These are phyloP conservation scores for Perodicticus potto DNA, from an alignment of 2,797 vertebrate species.

Conservation along the genomic window DNA sequence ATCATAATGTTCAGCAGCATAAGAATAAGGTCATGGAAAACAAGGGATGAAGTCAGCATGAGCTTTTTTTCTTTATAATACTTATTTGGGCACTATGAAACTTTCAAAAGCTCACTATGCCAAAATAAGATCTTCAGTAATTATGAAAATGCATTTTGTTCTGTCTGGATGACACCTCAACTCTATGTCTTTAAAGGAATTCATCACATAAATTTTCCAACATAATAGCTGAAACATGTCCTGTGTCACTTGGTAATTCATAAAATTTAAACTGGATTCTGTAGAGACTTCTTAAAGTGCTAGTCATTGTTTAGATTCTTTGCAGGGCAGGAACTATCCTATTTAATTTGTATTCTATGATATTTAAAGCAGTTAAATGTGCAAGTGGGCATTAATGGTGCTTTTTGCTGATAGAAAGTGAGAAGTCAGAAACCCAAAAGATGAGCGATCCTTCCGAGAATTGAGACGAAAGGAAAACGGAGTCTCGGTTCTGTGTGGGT, in stretches of 20 bases:
- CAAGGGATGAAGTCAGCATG: neutral
- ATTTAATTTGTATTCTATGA: neutral
- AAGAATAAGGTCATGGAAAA: neutral
- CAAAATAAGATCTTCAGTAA: conserved; percentile 50
- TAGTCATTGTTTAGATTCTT: neutral
- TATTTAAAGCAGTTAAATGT: neutral
- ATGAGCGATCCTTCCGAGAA: too few relatives aligned
- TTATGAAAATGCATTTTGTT: conserved; percentile 33
- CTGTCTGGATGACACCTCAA: conserved; percentile 6
- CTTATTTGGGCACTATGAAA: neutral
- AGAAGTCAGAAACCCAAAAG: too few relatives aligned
- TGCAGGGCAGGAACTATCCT: neutral
- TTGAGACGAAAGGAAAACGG: too few relatives aligned
- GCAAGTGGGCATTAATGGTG: neutral
- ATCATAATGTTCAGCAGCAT: neutral
- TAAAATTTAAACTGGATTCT: conserved; percentile 35
- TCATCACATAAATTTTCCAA: conserved; percentile 36
- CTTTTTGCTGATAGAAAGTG: neutral
- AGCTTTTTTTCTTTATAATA: conserved; percentile 6
- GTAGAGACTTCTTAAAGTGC: neutral
- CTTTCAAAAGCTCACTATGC: neutral
- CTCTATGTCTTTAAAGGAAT: conserved; percentile 31
- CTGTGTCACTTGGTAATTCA: neutral
- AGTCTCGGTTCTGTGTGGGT: too few relatives aligned
- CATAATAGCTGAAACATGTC: conserved; percentile 6